Evolutionary conservation across 2,888 invertebrate species (phyloP), one percentile per base, ranked within the genome.

Genomic region (Diploptera punctata): DNA sequence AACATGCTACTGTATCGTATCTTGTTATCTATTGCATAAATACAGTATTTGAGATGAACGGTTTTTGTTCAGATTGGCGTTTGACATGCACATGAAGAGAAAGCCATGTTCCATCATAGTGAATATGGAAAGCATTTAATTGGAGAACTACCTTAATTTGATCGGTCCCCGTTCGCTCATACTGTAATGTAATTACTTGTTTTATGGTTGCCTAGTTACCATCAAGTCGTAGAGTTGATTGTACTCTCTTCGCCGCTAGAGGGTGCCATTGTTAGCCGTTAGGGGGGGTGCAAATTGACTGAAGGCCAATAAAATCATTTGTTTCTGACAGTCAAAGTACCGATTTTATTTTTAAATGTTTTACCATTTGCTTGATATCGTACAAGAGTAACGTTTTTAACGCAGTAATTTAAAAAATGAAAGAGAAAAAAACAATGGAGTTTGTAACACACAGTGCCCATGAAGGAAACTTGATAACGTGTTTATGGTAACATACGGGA

Each of bases 121-220:
- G 65, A 65, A 65, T 65, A 65, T 65, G 44, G 44, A 65, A 47
- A 65, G 47, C 47, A 26, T 47, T 65, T 65, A 65, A 65, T 65
- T 47, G 65, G 47, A 16, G 65, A 18, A 47, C 24, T 44, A 65
- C 44, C 47, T 65, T 19, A 65, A 44, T 65, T 44, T 47, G 65
- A 65, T 65, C 65, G 65, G 44, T 44, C 47, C 29, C 65, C 43
- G n/a, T 26, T 47, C 47, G 47, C 44, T 29, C 65, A 65, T 47
- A 47, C 47, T 29, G 65, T 65, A 65, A 65, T 47, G 65, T 65
- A 47, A 65, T 65, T 65, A 65, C 65, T 44, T 65, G 65, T 65
- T 65, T 65, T 65, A 65, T 65, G 65, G 65, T 47, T 65, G 65
- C 65, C 65, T 65, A 29, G 65, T 47, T 33, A 65, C 65, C 65